Evolutionary conservation across 1,140 invertebrate species (phyloP), one percentile per base, ranked within the genome.

Genomic region (Lanistes nyassanus): DNA sequence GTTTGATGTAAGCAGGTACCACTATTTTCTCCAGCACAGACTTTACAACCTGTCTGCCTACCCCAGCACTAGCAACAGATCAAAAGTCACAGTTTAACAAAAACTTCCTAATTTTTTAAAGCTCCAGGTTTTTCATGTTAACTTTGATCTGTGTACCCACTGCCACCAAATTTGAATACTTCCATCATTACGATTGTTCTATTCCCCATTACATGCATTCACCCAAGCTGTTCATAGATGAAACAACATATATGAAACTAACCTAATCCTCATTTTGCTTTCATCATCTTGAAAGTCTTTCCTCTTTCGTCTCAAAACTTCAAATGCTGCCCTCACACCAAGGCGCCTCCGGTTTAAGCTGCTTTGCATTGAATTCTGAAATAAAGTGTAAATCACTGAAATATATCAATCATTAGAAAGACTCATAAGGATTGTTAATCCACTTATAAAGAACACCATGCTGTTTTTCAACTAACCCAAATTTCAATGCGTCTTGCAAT

Each of bases 321-420:
- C 86, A 79, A 85, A 89, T 0, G 87, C 85, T 55, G 86, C 87
- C 53, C 85, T 66, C n/a, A 88, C 82, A 42, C 83, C 88, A 0
- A 88, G 78, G 42, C 85, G 76, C 21, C 86, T 75, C 31, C 88
- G 75, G 39, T 88, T 81, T 16, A 87, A 74, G 77, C 84, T 87
- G 29, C 82, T 80, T 67, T 87, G 86, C 81, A 89, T 85, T 7
- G 87, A 88, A 66, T 76, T 84, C 85, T 88, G 77, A n/a, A 76
- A 77, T 37, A 73, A 55, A 72, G 19, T 34, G 65, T 34, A 73
- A 65, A 42, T 71, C n/a, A n/a, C n/a, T n/a, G n/a, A n/a, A n/a
- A n/a, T n/a, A n/a, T n/a, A n/a, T n/a, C n/a, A n/a, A n/a, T 11
- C 51, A 53, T 53, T 23, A 53, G 51, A 53, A 53, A 13, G 51